Base-by-base conservation (phyloP, 1,140 invertebrate species). In the Lethrus apterus region DNA sequence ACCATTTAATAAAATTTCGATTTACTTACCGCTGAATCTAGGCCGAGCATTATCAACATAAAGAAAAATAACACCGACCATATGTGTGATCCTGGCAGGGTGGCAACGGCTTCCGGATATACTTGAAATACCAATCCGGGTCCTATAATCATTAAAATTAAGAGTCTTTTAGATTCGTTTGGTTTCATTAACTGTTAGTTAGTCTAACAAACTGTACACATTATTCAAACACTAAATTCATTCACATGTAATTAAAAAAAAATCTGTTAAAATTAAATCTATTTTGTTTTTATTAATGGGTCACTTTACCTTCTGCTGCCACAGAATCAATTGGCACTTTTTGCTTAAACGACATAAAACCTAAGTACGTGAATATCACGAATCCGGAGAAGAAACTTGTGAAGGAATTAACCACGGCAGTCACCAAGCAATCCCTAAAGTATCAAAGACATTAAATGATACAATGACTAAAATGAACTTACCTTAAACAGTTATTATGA, bases 1-100 rank as follows among this genome's bases (percentile, higher is more conserved):
- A n/a, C n/a, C n/a, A n/a, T n/a, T n/a, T n/a, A n/a, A 18, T 4
- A 15, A 32, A 43, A 4, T 33, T 0, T 19, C 9, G 3, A 17
- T 17, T 19, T 46, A 50, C 67, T 66, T 61, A 78, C 75, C 44
- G 73, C 75, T 18, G 80, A 84, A 68, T 86, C 84, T 26, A 88
- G 67, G 48, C 84, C 93, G 31, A 97, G 78, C 54, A 93, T 92
- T 42, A 95, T 89, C 5, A 97, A 72, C 91, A 96, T 95, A 55
- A 95, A 80, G 70, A 97, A 96, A 73, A 96, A 97, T 3, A 96
- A 77, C 58, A 93, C 80, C 0, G 90, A 83, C 90, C 92, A 96
- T 44, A 95, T 77, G 29, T 85, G 79, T 0, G 89, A 85, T n/a
- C 84, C 83, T 0, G 81, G 77, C 53, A 94, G 73, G 3, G 85